phyloP scores from a whole-genome alignment of 35 echinoderm and acorn worm genomes.

The Lytechinus variegatus region DNA sequence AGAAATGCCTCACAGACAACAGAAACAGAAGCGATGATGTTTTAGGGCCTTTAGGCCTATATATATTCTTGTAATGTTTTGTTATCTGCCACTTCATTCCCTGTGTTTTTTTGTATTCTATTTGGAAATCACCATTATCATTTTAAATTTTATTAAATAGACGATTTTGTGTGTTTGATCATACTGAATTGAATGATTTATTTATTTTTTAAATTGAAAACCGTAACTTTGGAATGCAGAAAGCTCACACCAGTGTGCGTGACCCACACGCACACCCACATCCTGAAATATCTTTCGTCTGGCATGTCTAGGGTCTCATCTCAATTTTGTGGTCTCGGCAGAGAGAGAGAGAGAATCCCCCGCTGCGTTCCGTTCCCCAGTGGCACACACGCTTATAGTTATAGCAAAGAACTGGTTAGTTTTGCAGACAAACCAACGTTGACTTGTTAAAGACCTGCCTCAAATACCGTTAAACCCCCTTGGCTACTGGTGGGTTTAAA shows the following conservation, averaged over 20 bases:
- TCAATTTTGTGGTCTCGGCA: neutral
- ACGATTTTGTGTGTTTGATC: no score
- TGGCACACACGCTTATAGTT: slow-evolving; percentile 4
- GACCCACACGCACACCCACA: no score
- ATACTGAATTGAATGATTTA: no score
- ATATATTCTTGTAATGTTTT: neutral
- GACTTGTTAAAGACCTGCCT: slow-evolving; percentile 54
- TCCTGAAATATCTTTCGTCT: neutral
- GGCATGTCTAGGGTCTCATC: neutral
- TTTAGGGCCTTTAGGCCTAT: no score
- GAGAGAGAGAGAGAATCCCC: neutral
- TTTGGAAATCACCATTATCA: no score
- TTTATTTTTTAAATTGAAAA: no score
- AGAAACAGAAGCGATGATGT: no score
- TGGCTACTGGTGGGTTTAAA: slow-evolving; percentile 28
- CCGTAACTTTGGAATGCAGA: no score
- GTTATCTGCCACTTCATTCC: neutral
- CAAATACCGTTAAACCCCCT: slow-evolving; percentile 50
- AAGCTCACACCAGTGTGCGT: no score
- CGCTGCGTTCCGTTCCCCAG: neutral
- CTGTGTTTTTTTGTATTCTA: no score
- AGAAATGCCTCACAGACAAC: no score
- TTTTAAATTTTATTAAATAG: no score
- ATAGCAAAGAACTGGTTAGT: slow-evolving; percentile 27
- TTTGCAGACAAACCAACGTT: slow-evolving; percentile 40